Conservation (phyloP, 2,113 vertebrate genomes). For the Cochlearius cochlearius region DNA sequence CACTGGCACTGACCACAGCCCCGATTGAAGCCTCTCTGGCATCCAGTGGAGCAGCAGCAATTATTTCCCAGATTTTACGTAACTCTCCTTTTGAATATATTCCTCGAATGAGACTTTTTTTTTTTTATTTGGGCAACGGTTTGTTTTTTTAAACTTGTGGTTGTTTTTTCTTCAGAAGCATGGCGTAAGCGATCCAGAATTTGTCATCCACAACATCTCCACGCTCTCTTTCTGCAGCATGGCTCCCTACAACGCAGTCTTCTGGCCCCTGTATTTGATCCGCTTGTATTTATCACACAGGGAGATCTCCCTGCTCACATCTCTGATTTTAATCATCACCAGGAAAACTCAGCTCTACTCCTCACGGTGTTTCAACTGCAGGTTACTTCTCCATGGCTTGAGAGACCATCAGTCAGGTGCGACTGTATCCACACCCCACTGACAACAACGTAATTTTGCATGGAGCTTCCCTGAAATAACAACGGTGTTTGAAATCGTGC, state of each 20-base stretch:
- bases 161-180: background rate
- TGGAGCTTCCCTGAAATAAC: background rate
- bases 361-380: background rate
- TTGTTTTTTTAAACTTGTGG: background rate
- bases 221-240: background rate
- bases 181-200: rapidly evolving
- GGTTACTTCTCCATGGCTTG: background rate
- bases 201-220: background rate
- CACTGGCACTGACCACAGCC: background rate
- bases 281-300: background rate
- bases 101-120: background rate
- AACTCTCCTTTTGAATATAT: background rate
- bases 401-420: background rate
- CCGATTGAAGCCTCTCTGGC: rapidly evolving
- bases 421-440: background rate
- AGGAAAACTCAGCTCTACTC: background rate
- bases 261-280: background rate
- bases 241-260: background rate
- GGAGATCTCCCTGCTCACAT: background rate
- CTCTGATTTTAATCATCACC: background rate
- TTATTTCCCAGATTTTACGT: background rate
- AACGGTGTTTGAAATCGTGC: background rate
- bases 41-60: background rate
- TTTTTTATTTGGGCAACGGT: background rate
- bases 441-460: background rate